Evolutionary conservation across 2,113 vertebrate species (phyloP), one percentile per base, ranked within the genome.

Genomic region (Cygnus buccinator): DNA sequence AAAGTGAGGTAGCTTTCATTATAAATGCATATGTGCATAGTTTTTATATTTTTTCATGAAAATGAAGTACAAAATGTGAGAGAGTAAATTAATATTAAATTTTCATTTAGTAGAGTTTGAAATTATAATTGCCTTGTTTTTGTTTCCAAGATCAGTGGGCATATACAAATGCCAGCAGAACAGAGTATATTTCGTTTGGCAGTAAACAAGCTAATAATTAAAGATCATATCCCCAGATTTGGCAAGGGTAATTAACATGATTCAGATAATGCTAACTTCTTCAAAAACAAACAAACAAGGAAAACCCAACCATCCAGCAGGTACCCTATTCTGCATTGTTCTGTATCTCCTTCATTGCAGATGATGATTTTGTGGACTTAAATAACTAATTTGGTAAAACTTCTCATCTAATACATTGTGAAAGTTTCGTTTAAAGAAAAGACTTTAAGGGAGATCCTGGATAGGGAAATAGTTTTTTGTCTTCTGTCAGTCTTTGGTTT

Each of bases 201-300:
- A 77, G 43, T 76, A 90, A 83, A 55, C 16, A 68, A 76, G 5
- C 68, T 73, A 66, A 73, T 89, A 71, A 88, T 86, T 84, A 37
- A 84, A 89, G 39, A 81, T 57, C 6, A 4, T 54, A 39, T 73
- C 6, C 35, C 4, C 3, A 74, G 7, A 17, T 81, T 84, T 89
- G 20, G 46, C 22, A 58, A 67, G 50, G 8, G 23, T 87, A 83
- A 58, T 86, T 94, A 68, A 70, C 17, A 37, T 18, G 66, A 66
- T 67, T 59, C 26, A 58, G 4, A 11, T 76, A 46, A 68, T 33
- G 44, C 11, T 8, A 61, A 10, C 9, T 80, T 54, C 10, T 62
- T 37, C 1, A 13, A 46, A n/a, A 50, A 46, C 1, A 55, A 33
- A 57, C 48, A 35, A 43, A 10, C 21, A n/a, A 72, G 33, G 37